phyloP scores from a whole-genome alignment of 1,140 invertebrate species.

The Ganaspis sp. region DNA sequence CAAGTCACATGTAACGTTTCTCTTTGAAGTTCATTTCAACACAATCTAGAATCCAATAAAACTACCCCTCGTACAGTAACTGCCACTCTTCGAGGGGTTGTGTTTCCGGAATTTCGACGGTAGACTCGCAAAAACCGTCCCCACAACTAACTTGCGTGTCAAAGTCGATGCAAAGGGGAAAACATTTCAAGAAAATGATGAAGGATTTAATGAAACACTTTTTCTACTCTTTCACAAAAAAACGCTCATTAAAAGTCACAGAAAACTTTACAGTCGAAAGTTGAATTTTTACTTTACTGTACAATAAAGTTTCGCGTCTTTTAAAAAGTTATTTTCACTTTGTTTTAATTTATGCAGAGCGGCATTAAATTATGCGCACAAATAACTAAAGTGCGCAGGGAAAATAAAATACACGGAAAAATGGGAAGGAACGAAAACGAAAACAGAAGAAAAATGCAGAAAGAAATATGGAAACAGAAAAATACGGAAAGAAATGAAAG shows the following conservation, averaged over 20 bases:
- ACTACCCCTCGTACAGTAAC: constrained; percentile 3
- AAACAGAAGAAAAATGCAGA: no score
- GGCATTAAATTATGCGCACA: no score
- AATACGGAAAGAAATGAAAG: no score
- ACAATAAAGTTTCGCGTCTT: no score
- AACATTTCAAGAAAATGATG: background rate
- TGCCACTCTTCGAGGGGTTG: background rate
- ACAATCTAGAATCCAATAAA: constrained; percentile 14
- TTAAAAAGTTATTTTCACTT: no score
- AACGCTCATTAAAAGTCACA: background rate
- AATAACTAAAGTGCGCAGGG: no score
- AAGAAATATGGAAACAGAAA: no score
- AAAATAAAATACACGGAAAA: no score
- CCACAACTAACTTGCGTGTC: background rate
- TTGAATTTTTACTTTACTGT: background rate
- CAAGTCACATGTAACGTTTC: background rate
- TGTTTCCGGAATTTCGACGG: constrained; percentile 12
- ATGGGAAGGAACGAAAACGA: no score
- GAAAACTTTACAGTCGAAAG: no score
- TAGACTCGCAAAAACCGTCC: background rate
- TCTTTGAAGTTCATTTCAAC: constrained; percentile 6
- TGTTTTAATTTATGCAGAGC: no score
- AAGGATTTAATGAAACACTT: background rate
- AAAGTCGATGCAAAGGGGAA: background rate
- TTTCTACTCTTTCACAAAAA: background rate